Percentiles rank a stretch among this genome's conserved stretches.
Conservation (phyloP, 2,888 invertebrate species). For the Gymnoscelis rufifasciata region DNA sequence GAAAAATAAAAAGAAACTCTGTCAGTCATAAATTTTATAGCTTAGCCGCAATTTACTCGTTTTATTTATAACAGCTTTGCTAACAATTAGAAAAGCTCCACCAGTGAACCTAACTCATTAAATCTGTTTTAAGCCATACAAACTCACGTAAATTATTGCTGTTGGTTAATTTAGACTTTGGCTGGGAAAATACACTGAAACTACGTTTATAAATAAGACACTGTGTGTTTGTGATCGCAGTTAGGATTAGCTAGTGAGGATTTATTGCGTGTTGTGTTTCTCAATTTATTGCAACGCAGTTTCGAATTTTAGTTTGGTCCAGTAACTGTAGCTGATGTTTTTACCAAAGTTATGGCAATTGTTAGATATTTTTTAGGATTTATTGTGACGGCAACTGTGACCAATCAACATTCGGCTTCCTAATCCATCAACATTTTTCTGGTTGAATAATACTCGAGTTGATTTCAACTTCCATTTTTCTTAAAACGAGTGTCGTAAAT, state of each 20-base stretch:
- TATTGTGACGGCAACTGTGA: not conserved
- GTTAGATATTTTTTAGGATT: constrained; percentile 8
- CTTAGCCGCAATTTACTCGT: no score
- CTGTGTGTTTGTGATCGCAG: constrained; percentile 24
- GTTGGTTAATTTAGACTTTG: constrained; percentile 21
- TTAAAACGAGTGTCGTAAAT: no score
- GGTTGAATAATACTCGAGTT: no score
- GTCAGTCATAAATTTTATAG: no score
- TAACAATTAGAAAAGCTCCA: not conserved
- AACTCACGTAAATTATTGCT: constrained; percentile 4
- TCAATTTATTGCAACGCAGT: constrained; percentile 25
- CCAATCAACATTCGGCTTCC: not conserved
- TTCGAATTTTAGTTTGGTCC: constrained; percentile 21
- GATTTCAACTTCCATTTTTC: no score
- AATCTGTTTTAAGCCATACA: constrained; percentile 3
- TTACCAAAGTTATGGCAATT: constrained; percentile 7
- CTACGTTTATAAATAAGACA: constrained; percentile 7
- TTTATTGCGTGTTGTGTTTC: constrained; percentile 24
- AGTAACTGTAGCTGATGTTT: constrained; percentile 7
- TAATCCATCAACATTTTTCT: not conserved
- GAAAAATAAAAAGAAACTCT: no score
- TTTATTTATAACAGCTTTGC: not conserved
- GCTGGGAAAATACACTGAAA: constrained; percentile 12
- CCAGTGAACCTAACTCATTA: not conserved
- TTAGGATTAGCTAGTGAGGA: constrained; percentile 24